Conservation (phyloP, 2,888 invertebrate genomes). For the Nephrotoma appendiculata region DNA sequence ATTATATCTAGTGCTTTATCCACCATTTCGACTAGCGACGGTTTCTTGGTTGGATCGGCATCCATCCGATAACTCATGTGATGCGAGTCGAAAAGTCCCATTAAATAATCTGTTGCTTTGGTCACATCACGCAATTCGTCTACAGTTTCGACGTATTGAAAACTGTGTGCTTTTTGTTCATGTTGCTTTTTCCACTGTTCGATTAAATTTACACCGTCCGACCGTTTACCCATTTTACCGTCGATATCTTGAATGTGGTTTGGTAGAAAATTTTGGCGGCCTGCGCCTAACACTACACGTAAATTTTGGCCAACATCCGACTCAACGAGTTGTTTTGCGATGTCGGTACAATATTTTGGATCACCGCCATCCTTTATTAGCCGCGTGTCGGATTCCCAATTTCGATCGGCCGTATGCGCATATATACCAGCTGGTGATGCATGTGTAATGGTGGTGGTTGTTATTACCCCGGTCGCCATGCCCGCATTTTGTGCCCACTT, state of each 20-base stretch:
- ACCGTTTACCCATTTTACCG: constrained; percentile 35
- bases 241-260: constrained; percentile 35
- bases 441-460: constrained; percentile 65
- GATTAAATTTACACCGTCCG: constrained; percentile 51
- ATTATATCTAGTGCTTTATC: constrained; percentile 54
- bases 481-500: constrained; percentile 54
- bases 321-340: constrained; percentile 53
- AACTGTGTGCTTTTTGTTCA: constrained; percentile 23
- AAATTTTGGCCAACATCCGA: constrained; percentile 51
- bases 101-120: constrained; percentile 43
- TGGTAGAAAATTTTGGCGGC: constrained; percentile 50
- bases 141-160: constrained; percentile 48
- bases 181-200: constrained; percentile 43
- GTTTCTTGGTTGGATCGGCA: constrained; percentile 39
- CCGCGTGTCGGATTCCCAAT: constrained; percentile 58
- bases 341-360: constrained; percentile 47
- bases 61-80: constrained; percentile 62
- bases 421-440: constrained; percentile 65
- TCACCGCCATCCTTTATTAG: constrained; percentile 34
- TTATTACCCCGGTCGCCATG: constrained; percentile 52
- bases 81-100: constrained; percentile 52
- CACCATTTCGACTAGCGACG: constrained; percentile 60
- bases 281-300: constrained; percentile 56
- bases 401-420: constrained; percentile 54
- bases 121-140: constrained; percentile 39